phyloP scores from a whole-genome alignment of 2,113 vertebrate genomes.

The Dipodomys stephensi region DNA sequence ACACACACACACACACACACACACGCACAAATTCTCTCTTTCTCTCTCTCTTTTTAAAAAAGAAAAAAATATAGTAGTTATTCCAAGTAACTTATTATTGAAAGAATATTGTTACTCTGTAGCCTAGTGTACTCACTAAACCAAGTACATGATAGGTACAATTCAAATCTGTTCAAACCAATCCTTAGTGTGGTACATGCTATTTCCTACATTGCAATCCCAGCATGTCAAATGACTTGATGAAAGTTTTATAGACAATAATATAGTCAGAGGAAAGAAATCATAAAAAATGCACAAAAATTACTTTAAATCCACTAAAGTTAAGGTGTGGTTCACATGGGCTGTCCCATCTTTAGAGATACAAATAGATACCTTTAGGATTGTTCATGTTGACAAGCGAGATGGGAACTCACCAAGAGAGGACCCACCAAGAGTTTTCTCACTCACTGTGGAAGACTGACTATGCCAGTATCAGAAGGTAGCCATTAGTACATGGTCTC shows the following conservation, averaged over 20 bases:
- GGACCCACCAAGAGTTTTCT: not conserved
- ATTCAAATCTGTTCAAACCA: not conserved
- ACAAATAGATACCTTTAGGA: not conserved
- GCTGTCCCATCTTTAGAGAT: not conserved
- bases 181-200: not conserved
- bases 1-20: too few species aligned
- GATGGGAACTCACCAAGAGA: not conserved
- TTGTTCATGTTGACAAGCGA: not conserved
- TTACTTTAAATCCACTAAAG: not conserved
- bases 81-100: not conserved
- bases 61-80: not conserved
- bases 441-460: not conserved
- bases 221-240: not conserved
- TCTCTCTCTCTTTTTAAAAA: too few species aligned
- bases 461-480: not conserved
- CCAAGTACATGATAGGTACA: not conserved
- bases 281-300: not conserved
- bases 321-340: not conserved
- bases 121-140: not conserved
- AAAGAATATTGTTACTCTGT: not conserved
- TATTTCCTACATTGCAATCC: not conserved
- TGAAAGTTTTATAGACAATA: not conserved
- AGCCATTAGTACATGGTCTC: not conserved
- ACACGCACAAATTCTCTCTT: too few species aligned
- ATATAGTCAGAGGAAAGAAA: not conserved